Conservation (phyloP, 2,797 vertebrate species). For the Enteromius afrohamiltoni region DNA sequence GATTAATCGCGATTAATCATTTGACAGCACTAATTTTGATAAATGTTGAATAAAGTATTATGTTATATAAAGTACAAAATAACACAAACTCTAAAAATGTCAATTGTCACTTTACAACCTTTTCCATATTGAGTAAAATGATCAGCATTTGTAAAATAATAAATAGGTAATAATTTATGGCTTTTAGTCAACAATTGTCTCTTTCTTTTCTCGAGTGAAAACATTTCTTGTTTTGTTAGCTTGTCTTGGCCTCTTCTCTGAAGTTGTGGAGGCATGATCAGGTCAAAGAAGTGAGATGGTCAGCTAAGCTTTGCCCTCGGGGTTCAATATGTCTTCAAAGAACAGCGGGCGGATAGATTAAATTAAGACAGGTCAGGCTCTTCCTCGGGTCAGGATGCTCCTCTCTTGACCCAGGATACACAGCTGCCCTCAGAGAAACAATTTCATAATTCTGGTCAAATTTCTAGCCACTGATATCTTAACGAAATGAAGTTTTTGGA, state of each 20-base stretch:
- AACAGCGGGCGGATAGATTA: conserved; percentile 70
- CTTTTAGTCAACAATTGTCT: background rate
- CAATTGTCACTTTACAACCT: background rate
- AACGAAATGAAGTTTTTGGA: background rate
- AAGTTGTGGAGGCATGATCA: background rate
- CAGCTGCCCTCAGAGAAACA: conserved; percentile 63
- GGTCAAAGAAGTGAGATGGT: conserved; percentile 26
- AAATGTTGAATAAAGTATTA: background rate
- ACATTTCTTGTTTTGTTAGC: conserved; percentile 16
- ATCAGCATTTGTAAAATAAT: background rate
- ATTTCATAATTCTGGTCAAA: conserved; percentile 55
- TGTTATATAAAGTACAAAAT: background rate
- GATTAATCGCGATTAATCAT: no score
- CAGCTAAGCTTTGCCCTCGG: conserved; percentile 38
- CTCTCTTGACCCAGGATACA: conserved; percentile 53
- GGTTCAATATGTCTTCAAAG: conserved; percentile 43
- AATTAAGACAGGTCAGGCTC: conserved; percentile 72
- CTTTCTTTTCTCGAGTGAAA: background rate
- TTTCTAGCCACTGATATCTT: background rate
- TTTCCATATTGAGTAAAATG: background rate
- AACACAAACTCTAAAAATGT: background rate
- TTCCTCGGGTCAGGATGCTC: conserved; percentile 50
- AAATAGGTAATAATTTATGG: background rate
- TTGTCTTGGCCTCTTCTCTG: conserved; percentile 22
- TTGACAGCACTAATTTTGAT: no score